Evolutionary conservation across 2,888 invertebrate species (phyloP), one percentile per base, ranked within the genome.

Genomic region (Caenorhabditis afra): DNA sequence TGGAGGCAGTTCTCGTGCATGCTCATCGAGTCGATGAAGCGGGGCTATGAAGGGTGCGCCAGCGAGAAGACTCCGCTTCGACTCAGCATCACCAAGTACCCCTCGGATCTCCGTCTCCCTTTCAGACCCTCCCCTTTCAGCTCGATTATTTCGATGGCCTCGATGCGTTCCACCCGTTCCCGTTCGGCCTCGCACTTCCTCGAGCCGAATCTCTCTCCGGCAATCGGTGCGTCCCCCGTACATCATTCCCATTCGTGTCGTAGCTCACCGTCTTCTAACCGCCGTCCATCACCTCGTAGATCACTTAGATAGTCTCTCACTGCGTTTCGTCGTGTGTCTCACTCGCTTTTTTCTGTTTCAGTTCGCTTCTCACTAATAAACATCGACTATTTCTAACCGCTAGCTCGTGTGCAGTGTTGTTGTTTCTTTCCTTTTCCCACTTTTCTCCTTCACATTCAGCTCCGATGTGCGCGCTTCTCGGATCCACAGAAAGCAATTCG

Each of bases 131-230:
- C 44, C 23, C 14, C 55, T 73, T 83, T 59, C 71, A 85, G 85
- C 64, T 83, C 81, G 20, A 85, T 85, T 22, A 85, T 85, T 8
- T 85, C 85, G 16, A 85, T 85, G 85, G 85, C 85, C 10, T 83
- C 85, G 2, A 78, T 85, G 70, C 74, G 85, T 16, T 84, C 84
- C 11, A 73, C 84, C 3, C 75, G 85, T 47, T 81, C 81, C 18
- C 74, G 85, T 11, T 84, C 85, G 10, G 79, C 84, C n/a, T 84
- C 84, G 14, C 83, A 84, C 23, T 84, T 85, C 35, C 79, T 84
- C 18, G 84, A 84, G 55, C 84, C 85, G 7, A 75, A 77, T 35
- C 57, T 82, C 14, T 79, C 79, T n/a, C 82, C 82, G 12, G 81
- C 82, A 29, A 71, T 84, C 58, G 79, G 81, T 81, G 59, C 66